Conservation (phyloP, 2,888 invertebrate genomes). For the Endotricha flammealis region DNA sequence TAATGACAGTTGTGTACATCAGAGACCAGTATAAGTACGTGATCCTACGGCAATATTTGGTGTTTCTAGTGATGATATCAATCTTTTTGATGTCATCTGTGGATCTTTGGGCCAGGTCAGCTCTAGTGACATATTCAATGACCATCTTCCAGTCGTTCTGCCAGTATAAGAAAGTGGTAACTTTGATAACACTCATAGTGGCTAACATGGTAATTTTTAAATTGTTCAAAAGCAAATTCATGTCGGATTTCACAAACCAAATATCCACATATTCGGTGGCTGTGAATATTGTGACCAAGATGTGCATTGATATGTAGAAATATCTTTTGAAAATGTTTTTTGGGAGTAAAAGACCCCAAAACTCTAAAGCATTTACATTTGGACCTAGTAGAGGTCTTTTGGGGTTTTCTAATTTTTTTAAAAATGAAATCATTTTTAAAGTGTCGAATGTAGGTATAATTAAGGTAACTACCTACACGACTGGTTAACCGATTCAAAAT, state of each 20-base stretch:
- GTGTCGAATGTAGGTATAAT: too few species aligned
- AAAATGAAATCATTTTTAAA: conserved; percentile 19
- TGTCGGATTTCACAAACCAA: conserved; percentile 54
- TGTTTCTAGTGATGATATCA: conserved; percentile 35
- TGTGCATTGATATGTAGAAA: conserved; percentile 50
- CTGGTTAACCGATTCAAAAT: too few species aligned
- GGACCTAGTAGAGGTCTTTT: conserved; percentile 55
- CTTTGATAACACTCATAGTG: conserved; percentile 52
- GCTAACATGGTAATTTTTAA: conserved; percentile 61
- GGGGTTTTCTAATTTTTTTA: conserved; percentile 51
- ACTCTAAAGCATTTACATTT: conserved; percentile 51
- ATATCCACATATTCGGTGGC: conserved; percentile 56
- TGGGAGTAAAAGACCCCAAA: conserved; percentile 63
- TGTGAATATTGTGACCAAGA: conserved; percentile 46
- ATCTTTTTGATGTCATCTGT: conserved; percentile 30
- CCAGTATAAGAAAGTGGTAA: conserved; percentile 48
- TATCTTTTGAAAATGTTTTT: conserved; percentile 30
- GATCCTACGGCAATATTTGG: conserved; percentile 53
- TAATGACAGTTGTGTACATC: conserved; percentile 54
- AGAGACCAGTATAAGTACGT: conserved; percentile 55
- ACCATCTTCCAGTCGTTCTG: conserved; percentile 51
- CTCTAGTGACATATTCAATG: conserved; percentile 51
- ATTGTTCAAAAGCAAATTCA: conserved; percentile 53
- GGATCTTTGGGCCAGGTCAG: conserved; percentile 43
- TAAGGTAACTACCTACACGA: too few species aligned